Base-by-base conservation (phyloP, 2,888 invertebrate genomes). In the Dione juno region DNA sequence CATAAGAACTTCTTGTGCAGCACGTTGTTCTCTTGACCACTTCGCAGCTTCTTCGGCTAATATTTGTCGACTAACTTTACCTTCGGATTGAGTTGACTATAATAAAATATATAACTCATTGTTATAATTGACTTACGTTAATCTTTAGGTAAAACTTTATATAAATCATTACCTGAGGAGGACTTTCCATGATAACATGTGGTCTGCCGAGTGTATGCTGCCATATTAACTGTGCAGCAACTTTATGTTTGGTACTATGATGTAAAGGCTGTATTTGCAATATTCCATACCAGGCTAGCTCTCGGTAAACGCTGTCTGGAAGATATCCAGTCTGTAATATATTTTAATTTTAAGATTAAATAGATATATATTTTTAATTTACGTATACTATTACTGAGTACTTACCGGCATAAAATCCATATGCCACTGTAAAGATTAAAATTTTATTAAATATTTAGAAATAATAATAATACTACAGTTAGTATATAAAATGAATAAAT, bases 351-450 rank as follows among this genome's bases (percentile, higher is more conserved):
- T 13, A n/a, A 6, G 3, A 3, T 37, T 19, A 10, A 65, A 65
- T 50, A 8, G 14, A 14, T 28, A 28, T 28, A 28, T 28, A 5
- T 28, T 3, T 5, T 28, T 28, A 3, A 28, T 35, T 35, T 35
- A 54, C 35, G n/a, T 14, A 7, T 35, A 28, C 1, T 35, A n/a
- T 8, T 9, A 8, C 14, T 3, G 9, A 6, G 7, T 16, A 84
- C 87, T 86, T 83, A 90, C 90, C 69, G 91, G 91, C 89, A 91
- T 91, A 58, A 91, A 91, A 76, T 91, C 91, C 91, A 91, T 91
- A 76, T 91, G 91, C 91, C 91, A 91, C 91, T 91, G 83, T 71
- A 84, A 87, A 57, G 71, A 75, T 74, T 19, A 67, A 54, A 59
- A 63, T 66, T 28, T 40, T 58, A 50, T 21, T 54, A 68, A 40